Evolutionary conservation across 2,113 vertebrate genomes (phyloP).

Genomic region (Petroica traversi): DNA sequence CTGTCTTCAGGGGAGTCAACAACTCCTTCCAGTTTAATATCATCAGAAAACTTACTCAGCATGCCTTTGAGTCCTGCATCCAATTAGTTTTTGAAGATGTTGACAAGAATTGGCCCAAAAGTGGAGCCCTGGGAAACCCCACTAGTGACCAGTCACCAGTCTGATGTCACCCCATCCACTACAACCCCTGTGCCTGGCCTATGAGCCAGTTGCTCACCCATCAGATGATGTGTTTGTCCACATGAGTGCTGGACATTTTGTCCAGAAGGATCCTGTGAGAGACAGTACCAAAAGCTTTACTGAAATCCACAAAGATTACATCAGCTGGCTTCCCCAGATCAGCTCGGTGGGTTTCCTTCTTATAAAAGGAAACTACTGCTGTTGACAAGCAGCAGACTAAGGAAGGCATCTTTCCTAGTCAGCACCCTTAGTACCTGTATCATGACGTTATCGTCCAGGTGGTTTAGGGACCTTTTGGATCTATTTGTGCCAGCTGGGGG

Average conservation of each 20-base stretch:
- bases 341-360: not conserved
- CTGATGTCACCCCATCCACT: not conserved
- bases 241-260: not conserved
- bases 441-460: not conserved
- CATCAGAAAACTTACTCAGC: not conserved
- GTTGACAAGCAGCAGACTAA: not conserved
- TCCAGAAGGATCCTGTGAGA: not conserved
- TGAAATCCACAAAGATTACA: not conserved
- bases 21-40: not conserved
- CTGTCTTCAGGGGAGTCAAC: not conserved
- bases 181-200: accelerated
- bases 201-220: not conserved
- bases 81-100: not conserved
- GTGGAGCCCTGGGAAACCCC: not conserved
- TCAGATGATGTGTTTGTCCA: not conserved
- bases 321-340: not conserved
- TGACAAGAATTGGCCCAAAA: not conserved
- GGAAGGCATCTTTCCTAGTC: not conserved
- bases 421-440: not conserved
- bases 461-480: not conserved
- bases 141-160: not conserved
- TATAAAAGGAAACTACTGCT: not conserved
- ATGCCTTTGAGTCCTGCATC: not conserved
- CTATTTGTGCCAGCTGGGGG: not conserved
- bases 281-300: not conserved